Evolutionary conservation across 2,888 invertebrate species (phyloP).

Genomic region (Pyrochroa serraticornis): DNA sequence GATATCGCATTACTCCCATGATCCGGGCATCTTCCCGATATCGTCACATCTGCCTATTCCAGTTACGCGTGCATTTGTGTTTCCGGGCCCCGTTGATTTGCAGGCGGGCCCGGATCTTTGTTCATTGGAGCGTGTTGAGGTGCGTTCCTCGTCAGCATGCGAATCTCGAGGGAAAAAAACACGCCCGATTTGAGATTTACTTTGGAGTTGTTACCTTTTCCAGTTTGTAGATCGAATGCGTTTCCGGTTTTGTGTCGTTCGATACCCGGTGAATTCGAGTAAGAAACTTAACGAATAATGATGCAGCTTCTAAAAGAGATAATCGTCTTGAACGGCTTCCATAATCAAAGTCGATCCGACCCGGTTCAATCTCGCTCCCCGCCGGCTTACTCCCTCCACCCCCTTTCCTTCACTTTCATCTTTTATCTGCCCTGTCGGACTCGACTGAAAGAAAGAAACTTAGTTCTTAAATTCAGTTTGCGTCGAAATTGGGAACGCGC

Average conservation of each 20-base stretch:
- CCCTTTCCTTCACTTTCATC: slow-evolving; percentile 44
- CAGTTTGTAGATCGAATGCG: slow-evolving; percentile 23
- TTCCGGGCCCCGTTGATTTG: slow-evolving; percentile 21
- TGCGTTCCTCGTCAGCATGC: slow-evolving; percentile 21
- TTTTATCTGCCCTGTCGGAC: slow-evolving; percentile 40
- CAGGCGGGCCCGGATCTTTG: slow-evolving; percentile 14
- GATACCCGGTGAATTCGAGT: slow-evolving; percentile 30
- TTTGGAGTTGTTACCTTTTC: slow-evolving; percentile 29
- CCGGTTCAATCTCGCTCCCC: slow-evolving; percentile 33
- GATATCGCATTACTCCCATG: slow-evolving; percentile 47
- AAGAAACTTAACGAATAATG: slow-evolving; percentile 42
- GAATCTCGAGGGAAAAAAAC: slow-evolving; percentile 31
- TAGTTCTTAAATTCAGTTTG: slow-evolving; percentile 56
- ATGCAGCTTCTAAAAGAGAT: slow-evolving; percentile 39
- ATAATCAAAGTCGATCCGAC: slow-evolving; percentile 46
- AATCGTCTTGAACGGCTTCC: slow-evolving; percentile 47
- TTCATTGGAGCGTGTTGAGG: slow-evolving; percentile 15
- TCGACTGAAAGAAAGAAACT: slow-evolving; percentile 46
- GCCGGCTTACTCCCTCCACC: slow-evolving; percentile 7
- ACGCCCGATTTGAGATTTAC: slow-evolving; percentile 38
- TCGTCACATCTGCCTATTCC: slow-evolving; percentile 24
- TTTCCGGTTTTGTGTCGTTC: slow-evolving; percentile 27
- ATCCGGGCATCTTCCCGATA: slow-evolving; percentile 29
- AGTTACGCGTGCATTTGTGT: slow-evolving; percentile 6
- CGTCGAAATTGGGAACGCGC: slow-evolving; percentile 52